Evolutionary conservation across 2,113 vertebrate species (phyloP), one percentile per base, ranked within the genome.

Genomic region (Lophochroa leadbeateri): DNA sequence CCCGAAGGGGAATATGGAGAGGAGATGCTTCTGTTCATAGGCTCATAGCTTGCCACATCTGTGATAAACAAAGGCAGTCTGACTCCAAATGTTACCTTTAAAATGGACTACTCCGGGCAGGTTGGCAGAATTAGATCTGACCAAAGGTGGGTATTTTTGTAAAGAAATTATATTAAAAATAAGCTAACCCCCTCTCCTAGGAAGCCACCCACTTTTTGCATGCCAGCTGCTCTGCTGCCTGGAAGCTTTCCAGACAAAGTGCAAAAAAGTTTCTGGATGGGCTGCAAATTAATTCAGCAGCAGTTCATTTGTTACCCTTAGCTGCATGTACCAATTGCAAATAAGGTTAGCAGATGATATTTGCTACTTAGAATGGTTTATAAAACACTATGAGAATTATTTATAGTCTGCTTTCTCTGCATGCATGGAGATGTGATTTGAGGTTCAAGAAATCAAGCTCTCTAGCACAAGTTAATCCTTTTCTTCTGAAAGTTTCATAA

Each of bases 271-370:
- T 96, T 95, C 91, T 92, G 94, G 74, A 96, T 93, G 83, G 89
- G 91, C 58, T 96, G 96, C 1, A 11, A 97, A 96, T 97, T 93
- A 96, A 94, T 96, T 97, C 96, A 96, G 81, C 88, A 93, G 91
- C 95, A 95, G 94, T 85, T 95, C 93, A 95, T 94, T 94, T 94
- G 92, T 95, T 96, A 94, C 86, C 74, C 65, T 93, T 89, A 93
- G 77, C 83, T 97, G 90, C 83, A 79, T 79, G 88, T 82, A 93
- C 86, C 91, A 95, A 87, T 77, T 85, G 89, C 91, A 96, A 96
- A 95, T 95, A 97, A 95, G 71, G 63, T 85, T 94, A 92, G 77
- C 91, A 85, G 81, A 95, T 80, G 41, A 95, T 94, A 78, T 82
- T 96, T 96, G 88, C 86, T 94, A 74, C 77, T 91, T 89, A 52